A percentile compares a stretch with the other conserved stretches of the same genome.
Conservation (phyloP, 2,888 invertebrate genomes). For the Calameuta pallipes region DNA sequence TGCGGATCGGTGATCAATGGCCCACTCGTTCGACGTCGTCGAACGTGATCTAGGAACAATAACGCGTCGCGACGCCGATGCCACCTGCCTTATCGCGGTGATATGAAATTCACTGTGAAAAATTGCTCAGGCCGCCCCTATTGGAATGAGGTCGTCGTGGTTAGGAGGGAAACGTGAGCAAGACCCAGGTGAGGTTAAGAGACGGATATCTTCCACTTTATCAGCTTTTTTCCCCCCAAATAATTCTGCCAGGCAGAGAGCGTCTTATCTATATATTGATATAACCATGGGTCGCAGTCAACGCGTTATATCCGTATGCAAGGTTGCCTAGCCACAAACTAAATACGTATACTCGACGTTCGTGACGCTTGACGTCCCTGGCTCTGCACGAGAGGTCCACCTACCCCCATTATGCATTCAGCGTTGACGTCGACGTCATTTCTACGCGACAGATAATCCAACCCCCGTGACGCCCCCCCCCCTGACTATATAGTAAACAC, state of each 20-base stretch:
- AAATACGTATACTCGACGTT: background rate
- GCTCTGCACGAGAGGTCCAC: conserved; percentile 17
- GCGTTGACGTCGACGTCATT: conserved; percentile 37
- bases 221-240: too few relatives aligned
- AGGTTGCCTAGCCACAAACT: too few relatives aligned
- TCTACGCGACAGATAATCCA: conserved; percentile 27
- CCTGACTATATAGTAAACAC: background rate
- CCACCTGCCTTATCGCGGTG: background rate
- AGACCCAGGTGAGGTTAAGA: too few relatives aligned
- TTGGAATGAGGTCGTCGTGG: background rate
- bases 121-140: background rate
- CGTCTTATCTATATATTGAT: too few relatives aligned
- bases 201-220: too few relatives aligned
- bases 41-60: conserved; percentile 49
- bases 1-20: conserved; percentile 39
- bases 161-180: too few relatives aligned
- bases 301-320: too few relatives aligned
- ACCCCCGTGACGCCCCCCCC: conserved; percentile 2
- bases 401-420: conserved; percentile 44
- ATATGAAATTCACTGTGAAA: too few relatives aligned
- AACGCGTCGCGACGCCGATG: conserved; percentile 32
- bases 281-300: too few relatives aligned
- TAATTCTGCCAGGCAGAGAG: too few relatives aligned
- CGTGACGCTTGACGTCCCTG: background rate
- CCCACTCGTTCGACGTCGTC: conserved; percentile 29